Conservation (phyloP, 1,140 invertebrate species). For the Diabrotica virgifera region DNA sequence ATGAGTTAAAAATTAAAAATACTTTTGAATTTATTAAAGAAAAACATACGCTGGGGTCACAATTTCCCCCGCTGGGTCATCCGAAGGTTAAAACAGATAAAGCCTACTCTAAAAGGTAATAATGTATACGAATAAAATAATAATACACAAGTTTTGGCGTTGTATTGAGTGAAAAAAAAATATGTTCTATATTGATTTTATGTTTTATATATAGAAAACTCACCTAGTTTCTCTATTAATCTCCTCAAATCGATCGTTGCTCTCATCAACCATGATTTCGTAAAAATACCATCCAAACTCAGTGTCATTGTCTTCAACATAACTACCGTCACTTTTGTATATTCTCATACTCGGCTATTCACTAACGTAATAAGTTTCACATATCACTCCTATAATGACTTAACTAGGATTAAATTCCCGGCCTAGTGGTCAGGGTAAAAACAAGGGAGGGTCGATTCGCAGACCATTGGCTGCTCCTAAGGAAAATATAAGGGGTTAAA, state of each 20-base stretch:
- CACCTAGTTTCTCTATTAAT: slow-evolving; percentile 10
- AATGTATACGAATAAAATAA: no score
- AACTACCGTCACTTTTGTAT: slow-evolving; percentile 35
- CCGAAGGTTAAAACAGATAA: no score
- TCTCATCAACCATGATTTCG: slow-evolving; percentile 32
- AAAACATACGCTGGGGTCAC: no score
- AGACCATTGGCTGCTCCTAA: background rate
- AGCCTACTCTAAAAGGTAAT: no score
- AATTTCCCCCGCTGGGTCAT: no score
- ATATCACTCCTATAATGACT: background rate
- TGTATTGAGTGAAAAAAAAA: background rate
- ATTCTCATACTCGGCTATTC: slow-evolving; percentile 27
- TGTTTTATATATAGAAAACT: background rate
- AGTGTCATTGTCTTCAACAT: slow-evolving; percentile 27
- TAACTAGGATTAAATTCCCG: background rate
- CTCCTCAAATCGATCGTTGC: slow-evolving; percentile 2
- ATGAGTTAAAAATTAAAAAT: no score
- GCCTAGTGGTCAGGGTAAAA: background rate
- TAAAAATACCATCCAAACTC: slow-evolving; percentile 37
- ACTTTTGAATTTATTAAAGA: no score
- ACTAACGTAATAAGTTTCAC: background rate
- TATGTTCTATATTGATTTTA: background rate
- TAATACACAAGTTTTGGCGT: no score
- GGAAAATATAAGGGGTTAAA: no score
- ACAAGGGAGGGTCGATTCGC: background rate